Conservation (phyloP, 2,888 invertebrate genomes). For the Aradus depressus region DNA sequence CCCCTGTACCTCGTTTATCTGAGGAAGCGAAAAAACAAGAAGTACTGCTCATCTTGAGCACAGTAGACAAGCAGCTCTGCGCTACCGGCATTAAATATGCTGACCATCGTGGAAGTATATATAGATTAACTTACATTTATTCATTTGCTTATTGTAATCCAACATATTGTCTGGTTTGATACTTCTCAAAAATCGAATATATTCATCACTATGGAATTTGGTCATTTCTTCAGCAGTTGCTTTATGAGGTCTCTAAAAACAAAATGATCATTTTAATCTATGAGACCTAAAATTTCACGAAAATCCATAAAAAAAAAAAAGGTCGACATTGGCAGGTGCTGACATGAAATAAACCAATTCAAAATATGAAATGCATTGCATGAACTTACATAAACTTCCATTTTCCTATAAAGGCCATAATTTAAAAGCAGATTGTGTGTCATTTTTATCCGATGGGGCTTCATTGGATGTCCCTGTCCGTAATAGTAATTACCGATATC, state of each 20-base stretch:
- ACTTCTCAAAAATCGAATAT: constrained; percentile 90
- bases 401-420: constrained; percentile 96
- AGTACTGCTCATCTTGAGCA: no score
- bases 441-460: constrained; percentile 99
- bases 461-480: constrained; percentile 99
- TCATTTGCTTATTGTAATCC: constrained; percentile 99
- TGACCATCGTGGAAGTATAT: constrained; percentile 1
- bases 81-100: no score
- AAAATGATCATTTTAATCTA: constrained; percentile 25
- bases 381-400: constrained; percentile 94
- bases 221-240: constrained; percentile 99
- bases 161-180: constrained; percentile 98
- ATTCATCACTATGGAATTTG: constrained; percentile 98
- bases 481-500: constrained; percentile 99
- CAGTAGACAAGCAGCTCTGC: no score
- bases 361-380: constrained; percentile 2
- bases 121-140: constrained; percentile 61
- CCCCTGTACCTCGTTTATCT: neutral
- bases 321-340: no score
- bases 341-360: neutral
- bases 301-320: no score
- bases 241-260: constrained; percentile 85
- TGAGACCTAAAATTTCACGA: no score
- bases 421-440: constrained; percentile 95
- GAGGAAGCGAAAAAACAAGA: no score